These are phyloP conservation scores for Malaclemys terrapin DNA, from an alignment of 2,113 vertebrate genomes.

Conservation along the genomic window DNA sequence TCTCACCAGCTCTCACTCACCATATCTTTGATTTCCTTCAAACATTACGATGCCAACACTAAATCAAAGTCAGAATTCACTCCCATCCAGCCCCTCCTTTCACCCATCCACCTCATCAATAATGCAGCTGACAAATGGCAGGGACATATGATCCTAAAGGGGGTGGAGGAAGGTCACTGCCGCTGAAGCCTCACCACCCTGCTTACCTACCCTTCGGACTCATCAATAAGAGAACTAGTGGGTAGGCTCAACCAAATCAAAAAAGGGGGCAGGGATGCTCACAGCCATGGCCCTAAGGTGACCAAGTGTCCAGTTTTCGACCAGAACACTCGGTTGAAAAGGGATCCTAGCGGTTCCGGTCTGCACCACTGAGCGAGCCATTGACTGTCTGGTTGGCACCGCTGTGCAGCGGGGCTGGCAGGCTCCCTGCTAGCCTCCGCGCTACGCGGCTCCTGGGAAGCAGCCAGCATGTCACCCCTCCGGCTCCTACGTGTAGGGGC, in stretches of 20 bases:
- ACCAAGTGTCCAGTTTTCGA: too few relatives aligned
- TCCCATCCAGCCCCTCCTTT: neutral
- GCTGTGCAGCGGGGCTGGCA: too few relatives aligned
- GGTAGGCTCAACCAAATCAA: neutral
- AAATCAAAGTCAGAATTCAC: neutral
- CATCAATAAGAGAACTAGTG: neutral
- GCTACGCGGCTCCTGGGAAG: too few relatives aligned
- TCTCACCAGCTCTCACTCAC: conserved; percentile 31
- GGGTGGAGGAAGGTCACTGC: neutral
- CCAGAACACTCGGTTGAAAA: too few relatives aligned
- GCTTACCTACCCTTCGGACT: neutral
- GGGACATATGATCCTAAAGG: neutral
- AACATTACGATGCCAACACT: neutral
- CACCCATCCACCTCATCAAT: neutral
- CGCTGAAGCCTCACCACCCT: rapidly evolving
- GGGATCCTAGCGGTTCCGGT: too few relatives aligned
- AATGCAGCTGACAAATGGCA: neutral
- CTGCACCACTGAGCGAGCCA: too few relatives aligned
- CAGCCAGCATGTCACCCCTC: too few relatives aligned
- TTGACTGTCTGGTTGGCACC: too few relatives aligned
- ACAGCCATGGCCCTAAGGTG: neutral
- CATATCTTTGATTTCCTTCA: conserved; percentile 40
- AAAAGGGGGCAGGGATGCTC: neutral
- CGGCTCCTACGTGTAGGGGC: too few relatives aligned
- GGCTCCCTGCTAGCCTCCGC: too few relatives aligned